Evolutionary conservation across 2,888 invertebrate species (phyloP), one percentile per base, ranked within the genome.

Genomic region (Stictocephala bisonia): DNA sequence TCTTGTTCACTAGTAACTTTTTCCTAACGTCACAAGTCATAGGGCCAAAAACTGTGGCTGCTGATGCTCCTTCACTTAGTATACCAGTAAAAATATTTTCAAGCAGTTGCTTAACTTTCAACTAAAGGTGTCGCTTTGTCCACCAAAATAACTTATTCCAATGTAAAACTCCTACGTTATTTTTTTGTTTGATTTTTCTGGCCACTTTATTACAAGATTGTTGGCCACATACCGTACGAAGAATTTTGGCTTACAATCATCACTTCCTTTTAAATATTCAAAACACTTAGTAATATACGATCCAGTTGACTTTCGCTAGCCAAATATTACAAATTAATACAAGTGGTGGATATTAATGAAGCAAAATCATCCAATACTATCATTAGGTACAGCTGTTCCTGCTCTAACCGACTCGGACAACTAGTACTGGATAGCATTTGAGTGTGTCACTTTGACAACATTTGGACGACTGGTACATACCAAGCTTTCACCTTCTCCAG

Each of bases 81-180:
- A 18, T 3, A 44, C n/a, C 3, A 3, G 13, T 44, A 13, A 44
- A 44, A 44, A 44, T 44, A 11, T 44, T 13, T 44, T 44, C 44
- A 44, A 44, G 3, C 11, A 44, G 18, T 44, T 44, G 6, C 44
- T 44, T n/a, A 3, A 44, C 44, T 18, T n/a, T 44, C 44, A 6
- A 15, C 44, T 3, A 44, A 44, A 44, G 44, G n/a, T 44, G 44
- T 44, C 3, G 44, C 44, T 44, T 44, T 44, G 44, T n/a, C 44
- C 44, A 44, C 44, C 11, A 44, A 13, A 44, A 44, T 44, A 44
- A 44, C 13, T n/a, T 11, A 44, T 18, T 44, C 6, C 3, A 44
- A 44, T 44, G 44, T 44, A 44, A 44, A 44, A 44, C 44, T 44
- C 44, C 44, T 44, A 15, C 11, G 44, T 44, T 44, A n/a, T 44